A percentile compares a stretch with the other conserved stretches of the same genome.
phyloP scores from a whole-genome alignment of 2,888 invertebrate genomes.

The Cantharis rustica region DNA sequence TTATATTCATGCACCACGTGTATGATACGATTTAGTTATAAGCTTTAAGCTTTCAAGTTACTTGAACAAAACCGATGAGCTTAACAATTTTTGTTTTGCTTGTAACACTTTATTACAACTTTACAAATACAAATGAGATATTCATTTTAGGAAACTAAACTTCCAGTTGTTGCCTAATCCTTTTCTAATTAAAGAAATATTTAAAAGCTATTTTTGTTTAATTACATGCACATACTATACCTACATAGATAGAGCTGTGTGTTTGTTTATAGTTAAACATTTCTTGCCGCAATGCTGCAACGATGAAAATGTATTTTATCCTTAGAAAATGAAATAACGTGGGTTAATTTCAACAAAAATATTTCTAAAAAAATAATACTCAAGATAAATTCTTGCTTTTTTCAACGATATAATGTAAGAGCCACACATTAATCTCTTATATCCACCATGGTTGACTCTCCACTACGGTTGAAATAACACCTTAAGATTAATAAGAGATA shows the following conservation, averaged over 20 bases:
- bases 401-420: neutral
- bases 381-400: neutral
- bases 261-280: neutral
- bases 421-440: conserved; percentile 46
- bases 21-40: neutral
- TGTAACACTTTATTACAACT: neutral
- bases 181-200: neutral
- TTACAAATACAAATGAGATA: neutral
- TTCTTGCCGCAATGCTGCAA: neutral
- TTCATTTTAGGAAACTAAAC: neutral
- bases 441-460: conserved; percentile 36
- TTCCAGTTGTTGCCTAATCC: neutral
- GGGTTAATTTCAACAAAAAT: neutral
- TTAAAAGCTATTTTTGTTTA: neutral
- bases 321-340: neutral
- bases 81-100: neutral
- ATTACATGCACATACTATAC: neutral
- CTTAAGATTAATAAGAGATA: conserved; percentile 46
- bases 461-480: conserved; percentile 44
- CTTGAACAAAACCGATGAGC: neutral
- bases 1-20: neutral
- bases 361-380: neutral
- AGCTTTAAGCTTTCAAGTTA: neutral
- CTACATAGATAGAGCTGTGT: no score
- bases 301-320: neutral